Conservation (phyloP, 2,797 vertebrate genomes). For the Todus mexicanus region DNA sequence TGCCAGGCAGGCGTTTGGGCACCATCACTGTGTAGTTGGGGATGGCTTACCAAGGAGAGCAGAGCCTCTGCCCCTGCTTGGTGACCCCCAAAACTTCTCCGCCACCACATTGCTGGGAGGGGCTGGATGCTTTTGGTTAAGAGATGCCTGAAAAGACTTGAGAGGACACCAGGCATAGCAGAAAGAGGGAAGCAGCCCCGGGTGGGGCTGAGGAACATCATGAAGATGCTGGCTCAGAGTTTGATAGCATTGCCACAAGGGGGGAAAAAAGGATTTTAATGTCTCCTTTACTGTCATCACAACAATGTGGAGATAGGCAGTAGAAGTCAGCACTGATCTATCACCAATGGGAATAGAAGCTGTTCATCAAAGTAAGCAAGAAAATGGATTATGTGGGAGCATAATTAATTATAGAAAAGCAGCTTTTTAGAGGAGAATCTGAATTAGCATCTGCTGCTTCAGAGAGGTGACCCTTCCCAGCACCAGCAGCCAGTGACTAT, state of each 20-base stretch:
- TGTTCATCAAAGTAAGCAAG: neutral
- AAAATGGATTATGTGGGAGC: neutral
- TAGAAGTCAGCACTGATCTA: neutral
- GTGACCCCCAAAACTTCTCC: neutral
- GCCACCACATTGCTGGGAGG: neutral
- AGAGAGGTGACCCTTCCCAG: neutral
- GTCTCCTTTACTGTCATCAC: neutral
- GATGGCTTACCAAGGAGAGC: neutral
- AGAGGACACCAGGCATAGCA: neutral
- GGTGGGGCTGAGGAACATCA: neutral
- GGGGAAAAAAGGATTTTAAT: neutral
- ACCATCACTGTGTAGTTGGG: rapidly evolving
- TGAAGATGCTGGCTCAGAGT: neutral
- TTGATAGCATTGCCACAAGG: neutral
- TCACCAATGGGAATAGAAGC: neutral
- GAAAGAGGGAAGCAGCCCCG: neutral
- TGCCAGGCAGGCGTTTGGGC: neutral
- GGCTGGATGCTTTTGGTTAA: neutral
- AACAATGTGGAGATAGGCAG: neutral
- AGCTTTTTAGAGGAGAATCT: neutral
- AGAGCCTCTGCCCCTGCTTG: neutral
- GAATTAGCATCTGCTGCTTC: neutral
- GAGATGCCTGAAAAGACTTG: neutral
- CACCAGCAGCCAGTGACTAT: neutral
- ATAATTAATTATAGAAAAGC: neutral